Percentiles rank a stretch among this genome's conserved stretches.
Evolutionary conservation across 2,797 vertebrate genomes (phyloP).

Genomic region (Rhynchonycteris naso): DNA sequence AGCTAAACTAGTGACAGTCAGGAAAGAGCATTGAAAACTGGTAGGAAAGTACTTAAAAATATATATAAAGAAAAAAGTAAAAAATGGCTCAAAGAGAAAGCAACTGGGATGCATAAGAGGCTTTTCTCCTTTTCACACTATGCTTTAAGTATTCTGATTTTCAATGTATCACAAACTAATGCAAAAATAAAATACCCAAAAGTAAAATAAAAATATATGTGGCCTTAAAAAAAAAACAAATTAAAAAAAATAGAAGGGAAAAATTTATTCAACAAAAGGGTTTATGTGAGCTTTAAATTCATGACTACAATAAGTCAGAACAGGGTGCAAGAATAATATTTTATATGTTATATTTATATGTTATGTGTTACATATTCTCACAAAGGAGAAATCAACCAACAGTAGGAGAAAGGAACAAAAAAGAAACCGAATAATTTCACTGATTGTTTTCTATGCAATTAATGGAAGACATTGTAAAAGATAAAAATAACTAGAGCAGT

Average conservation of each 20-base stretch:
- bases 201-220: constrained; percentile 72
- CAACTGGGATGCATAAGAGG: neutral
- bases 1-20: neutral
- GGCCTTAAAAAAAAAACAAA: constrained; percentile 85
- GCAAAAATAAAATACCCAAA: constrained; percentile 66
- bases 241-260: neutral
- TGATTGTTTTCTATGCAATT: neutral
- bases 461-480: neutral
- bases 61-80: neutral
- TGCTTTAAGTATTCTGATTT: constrained; percentile 83
- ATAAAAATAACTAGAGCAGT: neutral
- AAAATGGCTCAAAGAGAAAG: neutral
- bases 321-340: neutral
- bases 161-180: constrained; percentile 82
- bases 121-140: neutral
- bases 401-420: neutral
- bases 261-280: neutral
- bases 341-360: neutral
- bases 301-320: neutral
- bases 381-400: neutral
- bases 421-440: neutral
- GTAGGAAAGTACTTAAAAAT: neutral
- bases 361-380: neutral
- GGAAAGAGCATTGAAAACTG: neutral
- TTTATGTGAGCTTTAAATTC: neutral